Conservation (phyloP, 2,888 invertebrate genomes). For the Agrotis ipsilon region DNA sequence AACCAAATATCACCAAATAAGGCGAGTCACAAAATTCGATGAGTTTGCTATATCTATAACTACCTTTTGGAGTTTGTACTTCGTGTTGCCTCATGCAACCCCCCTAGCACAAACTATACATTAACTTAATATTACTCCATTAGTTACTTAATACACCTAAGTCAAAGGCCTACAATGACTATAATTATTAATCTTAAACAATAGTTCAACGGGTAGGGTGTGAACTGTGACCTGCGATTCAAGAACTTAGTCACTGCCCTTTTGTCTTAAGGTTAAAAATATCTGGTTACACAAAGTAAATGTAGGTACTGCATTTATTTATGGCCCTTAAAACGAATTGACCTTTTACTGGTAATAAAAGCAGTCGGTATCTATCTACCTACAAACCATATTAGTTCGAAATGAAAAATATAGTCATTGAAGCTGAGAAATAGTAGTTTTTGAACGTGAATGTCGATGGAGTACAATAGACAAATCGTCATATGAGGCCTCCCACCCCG, state of each 20-base stretch:
- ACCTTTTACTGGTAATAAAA: background rate
- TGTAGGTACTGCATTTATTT: background rate
- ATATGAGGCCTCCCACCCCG: too few species aligned
- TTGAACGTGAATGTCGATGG: too few species aligned
- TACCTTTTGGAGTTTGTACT: background rate
- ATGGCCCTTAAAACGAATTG: background rate
- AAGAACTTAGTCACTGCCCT: slow-evolving; percentile 36
- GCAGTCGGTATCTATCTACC: too few species aligned
- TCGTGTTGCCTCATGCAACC: background rate
- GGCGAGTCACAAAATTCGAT: too few species aligned
- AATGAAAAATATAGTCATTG: too few species aligned
- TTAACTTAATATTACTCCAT: background rate
- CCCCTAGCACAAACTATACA: too few species aligned
- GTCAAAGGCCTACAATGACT: background rate
- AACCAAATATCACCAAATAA: too few species aligned
- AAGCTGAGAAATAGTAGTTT: too few species aligned
- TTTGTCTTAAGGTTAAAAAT: slow-evolving; percentile 37
- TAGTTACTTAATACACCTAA: slow-evolving; percentile 11
- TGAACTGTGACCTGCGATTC: slow-evolving; percentile 39
- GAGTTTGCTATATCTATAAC: too few species aligned
- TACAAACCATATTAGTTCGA: background rate
- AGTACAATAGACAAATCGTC: too few species aligned
- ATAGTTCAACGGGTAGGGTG: slow-evolving; percentile 33
- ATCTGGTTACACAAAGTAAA: slow-evolving; percentile 30
- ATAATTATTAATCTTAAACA: slow-evolving; percentile 38